Evolutionary conservation across 2,797 vertebrate species (phyloP).

Genomic region (Chanos chanos): DNA sequence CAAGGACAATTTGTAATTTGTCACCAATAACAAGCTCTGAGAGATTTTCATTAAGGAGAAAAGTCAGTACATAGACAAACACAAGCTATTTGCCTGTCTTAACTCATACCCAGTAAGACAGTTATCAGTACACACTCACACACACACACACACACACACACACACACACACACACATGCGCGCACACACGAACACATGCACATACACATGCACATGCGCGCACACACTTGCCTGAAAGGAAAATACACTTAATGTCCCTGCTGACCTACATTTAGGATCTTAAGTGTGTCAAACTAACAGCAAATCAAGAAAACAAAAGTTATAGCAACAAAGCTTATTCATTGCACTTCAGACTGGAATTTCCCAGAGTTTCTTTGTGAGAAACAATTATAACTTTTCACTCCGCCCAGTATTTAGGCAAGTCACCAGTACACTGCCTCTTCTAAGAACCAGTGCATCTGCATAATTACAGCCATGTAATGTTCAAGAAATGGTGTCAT

Average conservation of each 20-base stretch:
- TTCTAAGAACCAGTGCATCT: no score
- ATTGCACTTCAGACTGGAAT: no score
- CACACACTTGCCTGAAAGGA: constrained; percentile 1
- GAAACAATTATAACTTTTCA: no score
- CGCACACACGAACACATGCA: not conserved
- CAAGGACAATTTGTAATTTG: no score
- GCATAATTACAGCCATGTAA: no score
- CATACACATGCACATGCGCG: not conserved
- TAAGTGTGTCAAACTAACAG: constrained; percentile 8
- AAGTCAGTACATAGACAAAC: not conserved
- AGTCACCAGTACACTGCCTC: no score
- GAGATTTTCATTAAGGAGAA: not conserved
- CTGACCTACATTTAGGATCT: constrained; percentile 18
- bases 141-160: not conserved
- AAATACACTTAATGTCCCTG: not conserved
- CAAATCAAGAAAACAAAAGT: constrained; percentile 11
- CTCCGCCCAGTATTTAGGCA: no score
- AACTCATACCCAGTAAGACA: not conserved
- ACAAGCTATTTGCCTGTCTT: no score
- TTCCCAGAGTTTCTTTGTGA: no score
- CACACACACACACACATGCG: not conserved
- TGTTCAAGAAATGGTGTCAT: no score
- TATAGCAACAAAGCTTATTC: no score
- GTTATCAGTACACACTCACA: not conserved
- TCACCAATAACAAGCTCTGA: no score